phyloP scores from a whole-genome alignment of 2,113 vertebrate species.

The Cebus imitator region DNA sequence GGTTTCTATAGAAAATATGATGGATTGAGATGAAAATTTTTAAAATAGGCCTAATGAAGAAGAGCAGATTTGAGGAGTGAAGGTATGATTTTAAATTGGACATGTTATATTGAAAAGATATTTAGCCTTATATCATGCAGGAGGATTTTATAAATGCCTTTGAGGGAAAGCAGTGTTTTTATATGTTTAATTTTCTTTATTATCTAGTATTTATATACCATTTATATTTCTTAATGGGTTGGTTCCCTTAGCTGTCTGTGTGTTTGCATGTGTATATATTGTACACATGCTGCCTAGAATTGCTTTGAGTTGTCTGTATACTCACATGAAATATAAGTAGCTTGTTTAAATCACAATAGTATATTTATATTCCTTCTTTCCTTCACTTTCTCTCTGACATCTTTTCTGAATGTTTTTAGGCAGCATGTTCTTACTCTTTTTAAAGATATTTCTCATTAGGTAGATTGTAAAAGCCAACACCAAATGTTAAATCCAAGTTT shows the following conservation, averaged over 20 bases:
- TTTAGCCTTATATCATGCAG: background rate
- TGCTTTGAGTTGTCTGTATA: background rate
- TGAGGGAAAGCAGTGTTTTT: background rate
- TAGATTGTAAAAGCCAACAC: constrained; percentile 71
- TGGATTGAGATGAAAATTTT: background rate
- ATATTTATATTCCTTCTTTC: background rate
- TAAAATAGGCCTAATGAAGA: background rate
- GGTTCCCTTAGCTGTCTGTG: background rate
- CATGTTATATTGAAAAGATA: background rate
- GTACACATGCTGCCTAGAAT: background rate
- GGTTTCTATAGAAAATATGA: background rate
- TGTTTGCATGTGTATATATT: too few relatives aligned
- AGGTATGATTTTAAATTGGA: background rate
- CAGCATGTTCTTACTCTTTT: background rate
- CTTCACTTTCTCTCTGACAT: background rate
- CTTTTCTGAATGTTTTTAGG: constrained; percentile 38
- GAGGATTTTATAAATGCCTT: background rate
- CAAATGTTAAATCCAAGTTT: constrained; percentile 77
- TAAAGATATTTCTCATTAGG: constrained; percentile 68
- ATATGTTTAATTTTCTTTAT: background rate
- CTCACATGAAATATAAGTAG: background rate
- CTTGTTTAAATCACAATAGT: constrained; percentile 27
- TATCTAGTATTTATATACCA: background rate
- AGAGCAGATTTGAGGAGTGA: background rate
- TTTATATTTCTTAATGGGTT: background rate